Conservation (phyloP, 2,113 vertebrate genomes). For the Glaucidium brasilianum region DNA sequence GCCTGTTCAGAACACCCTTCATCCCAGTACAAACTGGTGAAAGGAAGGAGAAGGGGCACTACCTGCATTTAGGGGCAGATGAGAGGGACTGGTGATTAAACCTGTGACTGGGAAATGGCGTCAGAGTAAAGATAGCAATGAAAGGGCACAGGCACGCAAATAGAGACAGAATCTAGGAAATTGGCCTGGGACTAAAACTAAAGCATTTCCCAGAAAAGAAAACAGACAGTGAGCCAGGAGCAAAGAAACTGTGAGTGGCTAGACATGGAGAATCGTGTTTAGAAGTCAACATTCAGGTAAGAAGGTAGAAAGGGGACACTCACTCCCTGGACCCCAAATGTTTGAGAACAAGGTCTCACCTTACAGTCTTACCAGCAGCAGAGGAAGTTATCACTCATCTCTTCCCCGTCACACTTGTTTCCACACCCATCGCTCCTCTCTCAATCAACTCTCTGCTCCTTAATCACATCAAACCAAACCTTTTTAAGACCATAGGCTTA, state of each 20-base stretch:
- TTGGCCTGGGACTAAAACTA: background rate
- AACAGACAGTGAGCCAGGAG: background rate
- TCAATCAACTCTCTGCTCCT: background rate
- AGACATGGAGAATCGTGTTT: background rate
- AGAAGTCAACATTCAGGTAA: background rate
- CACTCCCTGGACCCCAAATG: background rate
- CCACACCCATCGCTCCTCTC: slow-evolving; percentile 7
- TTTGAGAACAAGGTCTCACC: background rate
- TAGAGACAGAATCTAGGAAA: background rate
- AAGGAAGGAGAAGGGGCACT: background rate
- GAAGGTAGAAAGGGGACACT: background rate
- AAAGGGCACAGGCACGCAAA: background rate
- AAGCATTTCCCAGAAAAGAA: background rate
- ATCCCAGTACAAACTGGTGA: background rate
- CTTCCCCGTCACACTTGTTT: background rate
- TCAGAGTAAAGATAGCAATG: background rate
- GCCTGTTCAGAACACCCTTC: background rate
- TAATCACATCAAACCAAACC: background rate
- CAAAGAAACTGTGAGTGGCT: background rate
- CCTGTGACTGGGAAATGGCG: background rate
- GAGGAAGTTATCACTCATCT: slow-evolving; percentile 21
- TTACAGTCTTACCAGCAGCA: background rate
- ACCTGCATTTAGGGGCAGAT: background rate
- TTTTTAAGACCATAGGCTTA: background rate
- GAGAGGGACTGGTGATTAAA: background rate